A percentile compares a stretch with the other conserved stretches of the same genome.
Conservation (phyloP, 2,113 vertebrate species). For the Anser brachyrhynchus region DNA sequence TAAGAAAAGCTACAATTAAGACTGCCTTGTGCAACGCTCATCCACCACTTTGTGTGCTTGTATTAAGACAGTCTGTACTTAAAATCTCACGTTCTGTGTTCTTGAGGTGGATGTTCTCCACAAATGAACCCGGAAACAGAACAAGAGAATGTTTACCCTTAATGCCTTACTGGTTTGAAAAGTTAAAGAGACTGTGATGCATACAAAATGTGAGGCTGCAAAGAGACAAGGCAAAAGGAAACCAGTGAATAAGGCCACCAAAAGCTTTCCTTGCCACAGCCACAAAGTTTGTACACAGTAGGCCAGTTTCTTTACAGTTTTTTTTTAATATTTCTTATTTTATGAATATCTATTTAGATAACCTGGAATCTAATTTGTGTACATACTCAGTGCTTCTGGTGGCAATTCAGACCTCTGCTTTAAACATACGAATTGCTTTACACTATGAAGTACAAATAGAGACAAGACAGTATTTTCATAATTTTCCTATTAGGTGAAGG, state of each 20-base stretch:
- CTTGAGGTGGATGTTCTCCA: not conserved
- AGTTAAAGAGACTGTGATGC: not conserved
- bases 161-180: not conserved
- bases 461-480: not conserved
- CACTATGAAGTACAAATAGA: not conserved
- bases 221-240: not conserved
- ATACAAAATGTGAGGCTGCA: not conserved
- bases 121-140: not conserved
- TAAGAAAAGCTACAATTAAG: not conserved
- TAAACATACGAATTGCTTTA: not conserved
- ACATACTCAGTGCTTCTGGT: rapidly evolving
- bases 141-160: not conserved
- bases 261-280: not conserved
- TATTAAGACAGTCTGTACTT: not conserved
- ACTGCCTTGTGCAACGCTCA: not conserved
- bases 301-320: not conserved
- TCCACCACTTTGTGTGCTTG: not conserved
- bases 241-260: not conserved
- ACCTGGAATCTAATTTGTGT: not conserved
- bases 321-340: not conserved
- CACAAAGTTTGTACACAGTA: not conserved
- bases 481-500: not conserved
- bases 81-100: not conserved
- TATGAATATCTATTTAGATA: not conserved
- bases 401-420: not conserved